Percentiles rank a stretch among this genome's conserved stretches.
Evolutionary conservation across 2,113 vertebrate genomes (phyloP).

Genomic region (Proterorhinus semilunaris): DNA sequence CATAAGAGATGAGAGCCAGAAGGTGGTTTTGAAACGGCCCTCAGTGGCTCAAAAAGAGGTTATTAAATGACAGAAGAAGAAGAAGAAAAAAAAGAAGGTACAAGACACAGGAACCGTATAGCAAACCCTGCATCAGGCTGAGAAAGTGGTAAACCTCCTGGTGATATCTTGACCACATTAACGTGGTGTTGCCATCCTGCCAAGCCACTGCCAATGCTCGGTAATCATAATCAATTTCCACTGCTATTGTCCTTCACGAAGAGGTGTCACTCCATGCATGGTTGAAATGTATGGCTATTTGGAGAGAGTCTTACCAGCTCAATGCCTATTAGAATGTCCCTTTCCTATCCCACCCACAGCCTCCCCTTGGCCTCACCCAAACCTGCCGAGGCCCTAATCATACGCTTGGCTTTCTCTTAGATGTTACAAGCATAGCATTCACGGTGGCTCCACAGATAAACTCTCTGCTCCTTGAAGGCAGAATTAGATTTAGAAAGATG

Average conservation of each 20-base stretch:
- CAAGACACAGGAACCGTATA: neutral
- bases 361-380: slow-evolving; percentile 49
- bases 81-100: slow-evolving; percentile 24
- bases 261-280: slow-evolving; percentile 54
- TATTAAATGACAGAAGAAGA: slow-evolving; percentile 12
- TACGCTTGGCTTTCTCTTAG: slow-evolving; percentile 67
- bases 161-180: slow-evolving; percentile 38
- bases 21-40: slow-evolving; percentile 40
- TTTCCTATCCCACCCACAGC: slow-evolving; percentile 48
- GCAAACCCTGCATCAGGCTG: slow-evolving; percentile 40
- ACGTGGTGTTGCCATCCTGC: slow-evolving; percentile 37
- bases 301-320: slow-evolving; percentile 40
- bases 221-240: slow-evolving; percentile 75
- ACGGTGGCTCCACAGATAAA: slow-evolving; percentile 34
- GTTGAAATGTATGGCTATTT: slow-evolving; percentile 32
- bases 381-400: slow-evolving; percentile 60
- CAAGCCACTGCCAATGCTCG: slow-evolving; percentile 57
- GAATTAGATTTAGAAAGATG: slow-evolving; percentile 52
- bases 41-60: slow-evolving; percentile 16
- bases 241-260: slow-evolving; percentile 66
- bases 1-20: slow-evolving; percentile 42
- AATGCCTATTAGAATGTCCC: slow-evolving; percentile 62
- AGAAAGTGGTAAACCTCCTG: slow-evolving; percentile 40
- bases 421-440: slow-evolving; percentile 52
- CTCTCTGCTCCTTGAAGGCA: slow-evolving; percentile 42